phyloP scores from a whole-genome alignment of 2,113 vertebrate species.

The Tachycineta bicolor region DNA sequence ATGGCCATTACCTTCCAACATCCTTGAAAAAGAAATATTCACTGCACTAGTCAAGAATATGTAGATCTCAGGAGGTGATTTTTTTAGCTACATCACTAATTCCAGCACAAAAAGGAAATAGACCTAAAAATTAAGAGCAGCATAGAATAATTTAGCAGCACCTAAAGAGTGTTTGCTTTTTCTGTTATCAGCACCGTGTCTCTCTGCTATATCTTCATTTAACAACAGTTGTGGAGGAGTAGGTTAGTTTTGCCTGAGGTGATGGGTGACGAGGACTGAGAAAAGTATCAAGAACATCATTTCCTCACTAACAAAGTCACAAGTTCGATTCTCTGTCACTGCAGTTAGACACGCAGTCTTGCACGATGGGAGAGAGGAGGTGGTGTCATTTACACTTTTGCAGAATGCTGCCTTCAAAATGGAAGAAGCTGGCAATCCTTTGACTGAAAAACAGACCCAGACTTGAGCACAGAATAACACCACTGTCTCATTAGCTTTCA shows the following conservation, averaged over 20 bases:
- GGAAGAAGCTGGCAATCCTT: neutral
- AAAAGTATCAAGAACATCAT: constrained; percentile 30
- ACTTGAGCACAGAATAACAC: neutral
- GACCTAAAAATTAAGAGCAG: neutral
- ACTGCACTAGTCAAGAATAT: neutral
- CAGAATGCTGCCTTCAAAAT: constrained; percentile 31
- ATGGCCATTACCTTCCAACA: neutral
- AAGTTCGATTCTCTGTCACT: neutral
- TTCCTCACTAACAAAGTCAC: constrained; percentile 55
- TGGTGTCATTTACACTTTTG: constrained; percentile 54
- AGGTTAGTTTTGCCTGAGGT: constrained; percentile 25
- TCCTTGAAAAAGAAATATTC: neutral
- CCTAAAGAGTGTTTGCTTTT: neutral
- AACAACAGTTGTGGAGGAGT: neutral
- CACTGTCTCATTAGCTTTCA: constrained; percentile 59
- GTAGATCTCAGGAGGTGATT: neutral
- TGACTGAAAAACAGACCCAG: neutral
- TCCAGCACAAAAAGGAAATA: neutral
- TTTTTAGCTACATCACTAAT: neutral
- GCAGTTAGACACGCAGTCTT: constrained; percentile 39
- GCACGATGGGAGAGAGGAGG: constrained; percentile 39
- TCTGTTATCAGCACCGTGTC: neutral
- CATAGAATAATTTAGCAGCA: constrained; percentile 11
- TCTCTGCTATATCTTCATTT: neutral
- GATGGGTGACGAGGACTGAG: neutral